Conservation (phyloP, 2,888 invertebrate species). For the Parnassius smintheus region DNA sequence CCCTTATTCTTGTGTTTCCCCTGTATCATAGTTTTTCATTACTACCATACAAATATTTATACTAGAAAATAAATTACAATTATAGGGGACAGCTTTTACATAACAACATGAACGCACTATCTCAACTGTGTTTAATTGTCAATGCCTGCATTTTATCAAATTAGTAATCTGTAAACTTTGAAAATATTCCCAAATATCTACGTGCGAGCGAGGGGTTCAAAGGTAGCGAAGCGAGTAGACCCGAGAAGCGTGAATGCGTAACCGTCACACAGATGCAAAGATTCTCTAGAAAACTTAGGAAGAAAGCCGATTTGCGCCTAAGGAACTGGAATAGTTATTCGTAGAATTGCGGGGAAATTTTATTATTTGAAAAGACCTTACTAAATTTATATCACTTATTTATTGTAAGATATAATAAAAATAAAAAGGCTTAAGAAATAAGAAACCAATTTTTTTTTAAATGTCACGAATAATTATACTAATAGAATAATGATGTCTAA, state of each 20-base stretch:
- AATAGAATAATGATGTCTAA: no score
- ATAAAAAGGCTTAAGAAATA: no score
- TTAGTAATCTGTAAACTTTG: constrained; percentile 59
- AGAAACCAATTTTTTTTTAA: no score
- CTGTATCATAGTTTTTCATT: no score
- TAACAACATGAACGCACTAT: not conserved
- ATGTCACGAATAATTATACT: no score
- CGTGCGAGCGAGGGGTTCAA: constrained; percentile 54
- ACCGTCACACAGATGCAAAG: constrained; percentile 45
- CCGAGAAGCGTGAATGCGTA: constrained; percentile 63
- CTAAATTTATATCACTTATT: no score
- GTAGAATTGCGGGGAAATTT: no score
- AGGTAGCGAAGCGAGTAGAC: constrained; percentile 59
- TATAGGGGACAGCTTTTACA: not conserved
- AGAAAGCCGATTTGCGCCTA: constrained; percentile 1
- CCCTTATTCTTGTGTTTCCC: no score
- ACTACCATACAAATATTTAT: no score
- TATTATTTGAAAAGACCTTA: no score
- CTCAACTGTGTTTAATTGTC: not conserved
- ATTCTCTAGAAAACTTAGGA: constrained; percentile 33
- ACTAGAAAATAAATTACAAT: no score
- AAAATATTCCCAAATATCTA: constrained; percentile 61
- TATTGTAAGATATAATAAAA: no score
- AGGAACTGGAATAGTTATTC: not conserved
- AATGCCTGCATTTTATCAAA: constrained; percentile 37